These are phyloP conservation scores for Pavo muticus DNA, from an alignment of 2,113 vertebrate species.

Conservation along the genomic window DNA sequence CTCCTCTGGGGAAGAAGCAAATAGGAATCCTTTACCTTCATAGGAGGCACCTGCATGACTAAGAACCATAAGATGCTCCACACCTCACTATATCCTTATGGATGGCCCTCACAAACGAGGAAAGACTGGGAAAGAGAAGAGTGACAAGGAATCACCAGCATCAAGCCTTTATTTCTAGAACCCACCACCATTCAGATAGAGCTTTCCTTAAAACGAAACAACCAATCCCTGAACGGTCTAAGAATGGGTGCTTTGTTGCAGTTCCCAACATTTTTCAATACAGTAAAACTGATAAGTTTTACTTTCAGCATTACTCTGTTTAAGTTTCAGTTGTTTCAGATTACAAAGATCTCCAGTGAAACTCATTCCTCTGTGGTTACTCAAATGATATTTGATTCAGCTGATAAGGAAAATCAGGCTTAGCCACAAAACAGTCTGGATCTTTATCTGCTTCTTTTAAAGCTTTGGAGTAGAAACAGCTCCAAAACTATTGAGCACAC, in stretches of 20 bases:
- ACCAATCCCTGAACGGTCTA: background rate
- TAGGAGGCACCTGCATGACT: background rate
- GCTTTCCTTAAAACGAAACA: background rate
- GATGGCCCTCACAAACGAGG: background rate
- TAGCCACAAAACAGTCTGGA: background rate
- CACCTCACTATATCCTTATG: background rate
- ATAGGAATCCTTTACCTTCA: background rate
- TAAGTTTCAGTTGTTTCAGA: background rate
- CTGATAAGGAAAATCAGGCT: background rate
- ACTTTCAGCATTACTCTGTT: background rate
- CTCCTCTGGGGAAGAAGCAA: background rate
- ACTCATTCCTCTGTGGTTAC: background rate
- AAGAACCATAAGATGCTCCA: background rate
- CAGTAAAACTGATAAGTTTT: background rate
- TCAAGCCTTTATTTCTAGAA: background rate
- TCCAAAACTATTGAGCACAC: background rate
- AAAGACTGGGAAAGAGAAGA: background rate
- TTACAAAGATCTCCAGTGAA: background rate
- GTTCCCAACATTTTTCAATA: background rate
- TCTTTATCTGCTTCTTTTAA: background rate
- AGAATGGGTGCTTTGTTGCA: background rate
- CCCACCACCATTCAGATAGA: background rate
- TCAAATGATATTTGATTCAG: background rate
- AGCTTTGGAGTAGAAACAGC: background rate
- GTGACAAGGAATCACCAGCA: background rate